These are phyloP conservation scores for Paramormyrops hopkinsi DNA, from an alignment of 2,797 vertebrate genomes.

Conservation along the genomic window DNA sequence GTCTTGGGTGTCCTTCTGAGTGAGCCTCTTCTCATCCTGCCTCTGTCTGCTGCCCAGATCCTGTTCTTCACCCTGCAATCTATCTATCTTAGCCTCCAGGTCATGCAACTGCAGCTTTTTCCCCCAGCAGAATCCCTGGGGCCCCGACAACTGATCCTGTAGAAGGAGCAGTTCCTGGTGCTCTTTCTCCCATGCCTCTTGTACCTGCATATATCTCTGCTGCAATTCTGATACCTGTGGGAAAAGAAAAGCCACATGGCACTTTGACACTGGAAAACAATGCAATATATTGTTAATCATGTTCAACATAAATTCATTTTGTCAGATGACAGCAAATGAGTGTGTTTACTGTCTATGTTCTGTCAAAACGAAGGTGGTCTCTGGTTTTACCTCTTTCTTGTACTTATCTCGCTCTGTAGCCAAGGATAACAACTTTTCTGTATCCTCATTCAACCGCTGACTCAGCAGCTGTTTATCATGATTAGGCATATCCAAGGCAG, in stretches of 20 bases:
- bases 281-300: neutral
- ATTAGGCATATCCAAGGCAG: constrained; percentile 28
- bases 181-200: constrained; percentile 48
- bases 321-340: neutral
- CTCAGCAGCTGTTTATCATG: constrained; percentile 23
- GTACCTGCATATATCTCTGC: constrained; percentile 42
- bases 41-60: constrained; percentile 50
- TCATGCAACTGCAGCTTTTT: constrained; percentile 53
- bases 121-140: constrained; percentile 49
- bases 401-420: constrained; percentile 52
- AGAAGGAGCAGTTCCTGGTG: constrained; percentile 43
- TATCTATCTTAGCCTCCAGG: constrained; percentile 46
- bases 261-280: neutral
- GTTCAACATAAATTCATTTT: neutral
- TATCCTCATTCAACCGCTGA: constrained; percentile 25
- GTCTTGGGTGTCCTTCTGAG: constrained; percentile 42
- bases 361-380: neutral
- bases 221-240: constrained; percentile 46
- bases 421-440: constrained; percentile 36
- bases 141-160: constrained; percentile 32
- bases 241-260: neutral
- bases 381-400: constrained; percentile 40
- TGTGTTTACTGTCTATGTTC: neutral
- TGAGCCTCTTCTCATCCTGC: constrained; percentile 45
- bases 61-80: constrained; percentile 51